These are phyloP conservation scores for Scomber japonicus DNA, from an alignment of 2,113 vertebrate genomes.

Conservation along the genomic window DNA sequence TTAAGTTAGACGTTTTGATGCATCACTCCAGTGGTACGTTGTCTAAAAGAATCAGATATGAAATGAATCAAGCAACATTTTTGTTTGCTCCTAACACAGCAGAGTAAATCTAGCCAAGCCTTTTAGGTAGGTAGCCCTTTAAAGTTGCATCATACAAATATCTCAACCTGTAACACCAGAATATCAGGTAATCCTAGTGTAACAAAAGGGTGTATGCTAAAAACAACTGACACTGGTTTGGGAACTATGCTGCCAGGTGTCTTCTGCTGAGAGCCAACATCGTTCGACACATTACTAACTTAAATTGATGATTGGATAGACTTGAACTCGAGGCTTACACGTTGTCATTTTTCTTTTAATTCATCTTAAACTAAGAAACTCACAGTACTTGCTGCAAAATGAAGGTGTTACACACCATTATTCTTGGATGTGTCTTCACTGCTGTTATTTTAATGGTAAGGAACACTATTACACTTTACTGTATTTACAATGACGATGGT, in stretches of 20 bases:
- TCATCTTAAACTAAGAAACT: not conserved
- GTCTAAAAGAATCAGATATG: conserved; percentile 26
- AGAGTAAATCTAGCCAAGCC: not conserved
- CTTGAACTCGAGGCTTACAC: not conserved
- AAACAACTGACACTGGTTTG: not conserved
- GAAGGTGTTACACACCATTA: conserved; percentile 15
- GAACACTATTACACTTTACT: not conserved
- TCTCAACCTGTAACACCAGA: conserved; percentile 53
- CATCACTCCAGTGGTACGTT: conserved; percentile 17
- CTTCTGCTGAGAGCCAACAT: not conserved
- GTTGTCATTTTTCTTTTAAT: not conserved
- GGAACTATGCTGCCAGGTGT: not conserved
- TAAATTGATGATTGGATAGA: not conserved
- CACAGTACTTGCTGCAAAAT: conserved; percentile 39
- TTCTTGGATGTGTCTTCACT: conserved; percentile 43
- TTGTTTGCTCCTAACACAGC: not conserved
- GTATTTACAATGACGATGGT: not conserved
- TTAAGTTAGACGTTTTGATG: conserved; percentile 61
- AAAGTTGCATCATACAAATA: conserved; percentile 4
- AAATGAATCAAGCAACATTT: conserved; percentile 13
- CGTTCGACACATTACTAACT: not conserved
- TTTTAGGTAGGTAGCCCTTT: not conserved
- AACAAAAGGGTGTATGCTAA: conserved; percentile 2
- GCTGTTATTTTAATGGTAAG: conserved; percentile 72
- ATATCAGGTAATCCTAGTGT: conserved; percentile 46